Base-by-base conservation (phyloP, 2,113 vertebrate genomes). In the Hassar affinis region DNA sequence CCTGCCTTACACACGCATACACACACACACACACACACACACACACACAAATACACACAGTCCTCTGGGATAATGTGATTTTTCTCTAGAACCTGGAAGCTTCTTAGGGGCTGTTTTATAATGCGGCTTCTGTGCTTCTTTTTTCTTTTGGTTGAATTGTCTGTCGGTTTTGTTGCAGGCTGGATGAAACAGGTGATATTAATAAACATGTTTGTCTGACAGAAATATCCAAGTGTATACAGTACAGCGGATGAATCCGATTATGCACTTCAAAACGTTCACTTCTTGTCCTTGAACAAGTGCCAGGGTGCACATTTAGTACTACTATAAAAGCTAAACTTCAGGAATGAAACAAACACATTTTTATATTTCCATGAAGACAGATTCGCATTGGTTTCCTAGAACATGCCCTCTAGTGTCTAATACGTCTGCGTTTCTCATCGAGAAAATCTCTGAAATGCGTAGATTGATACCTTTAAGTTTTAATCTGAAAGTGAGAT, bases 331-430 rank as follows among this genome's bases (percentile, higher is more conserved):
- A 74, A 59, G 33, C 25, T 45, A 25, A 1, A 61, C 15, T 42
- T 59, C 35, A 38, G 76, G 17, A 49, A 47, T 62, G 17, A 30
- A 69, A 54, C 33, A 69, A 66, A 80, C 52, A 2, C 7, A 49
- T 66, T 75, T 80, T 11, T 38, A 10, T 15, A 33, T 38, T 14
- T 42, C 20, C 12, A 18, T 52, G 47, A 66, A 30, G 62, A 30
- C 1, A 42, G 15, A 22, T 72, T 1, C 14, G 77, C 22, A 51
- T 62, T 45, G n/a, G 59, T 68, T 79, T 68, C 77, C 66, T 78
- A 42, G 76, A 64, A 89, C 68, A 80, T 87, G 86, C 82, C 87
- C 85, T 82, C 87, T 86, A 83, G 84, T 86, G 87, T 87, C 74
- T 49, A 22, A 83, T 5, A 33, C 10, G n/a, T 51, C 30, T 18